These are phyloP conservation scores for Diadegma fenestrale DNA, from an alignment of 2,888 invertebrate genomes.

Conservation along the genomic window DNA sequence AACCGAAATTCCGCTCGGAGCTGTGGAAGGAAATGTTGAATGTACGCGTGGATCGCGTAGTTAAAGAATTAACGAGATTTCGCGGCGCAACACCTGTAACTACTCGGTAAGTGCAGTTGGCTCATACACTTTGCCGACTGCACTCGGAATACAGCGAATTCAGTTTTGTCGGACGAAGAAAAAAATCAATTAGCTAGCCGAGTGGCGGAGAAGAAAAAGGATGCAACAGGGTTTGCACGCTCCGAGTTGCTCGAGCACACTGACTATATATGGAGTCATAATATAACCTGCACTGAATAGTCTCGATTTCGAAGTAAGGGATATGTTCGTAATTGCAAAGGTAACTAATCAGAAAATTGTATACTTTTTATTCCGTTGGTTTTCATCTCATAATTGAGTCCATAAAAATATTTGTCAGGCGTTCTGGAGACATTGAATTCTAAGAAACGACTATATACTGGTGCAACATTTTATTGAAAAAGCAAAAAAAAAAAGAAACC, in stretches of 20 bases:
- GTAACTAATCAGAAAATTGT: constrained; percentile 11
- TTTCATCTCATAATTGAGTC: constrained; percentile 19
- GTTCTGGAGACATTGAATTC: constrained; percentile 7
- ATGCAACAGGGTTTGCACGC: constrained; percentile 24
- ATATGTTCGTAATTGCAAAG: constrained; percentile 13
- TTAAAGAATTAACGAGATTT: constrained; percentile 48
- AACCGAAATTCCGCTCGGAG: not conserved
- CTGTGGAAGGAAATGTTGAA: constrained; percentile 3
- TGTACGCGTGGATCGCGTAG: constrained; percentile 7
- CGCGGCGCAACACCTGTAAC: constrained; percentile 37
- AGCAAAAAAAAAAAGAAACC: no score
- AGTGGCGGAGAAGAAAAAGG: constrained; percentile 39
- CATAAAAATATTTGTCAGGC: constrained; percentile 2
- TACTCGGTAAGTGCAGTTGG: constrained; percentile 16
- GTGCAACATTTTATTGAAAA: not conserved
- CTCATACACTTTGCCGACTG: constrained; percentile 32
- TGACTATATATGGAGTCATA: constrained; percentile 6
- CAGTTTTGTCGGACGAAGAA: constrained; percentile 31
- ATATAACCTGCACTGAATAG: constrained; percentile 12
- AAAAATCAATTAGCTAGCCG: constrained; percentile 54
- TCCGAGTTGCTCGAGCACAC: constrained; percentile 3
- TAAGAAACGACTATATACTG: not conserved
- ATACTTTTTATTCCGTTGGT: not conserved
- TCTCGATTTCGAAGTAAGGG: constrained; percentile 10
- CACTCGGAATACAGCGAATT: constrained; percentile 3